Evolutionary conservation across 2,113 vertebrate species (phyloP).

Genomic region (Zosterops borbonicus): DNA sequence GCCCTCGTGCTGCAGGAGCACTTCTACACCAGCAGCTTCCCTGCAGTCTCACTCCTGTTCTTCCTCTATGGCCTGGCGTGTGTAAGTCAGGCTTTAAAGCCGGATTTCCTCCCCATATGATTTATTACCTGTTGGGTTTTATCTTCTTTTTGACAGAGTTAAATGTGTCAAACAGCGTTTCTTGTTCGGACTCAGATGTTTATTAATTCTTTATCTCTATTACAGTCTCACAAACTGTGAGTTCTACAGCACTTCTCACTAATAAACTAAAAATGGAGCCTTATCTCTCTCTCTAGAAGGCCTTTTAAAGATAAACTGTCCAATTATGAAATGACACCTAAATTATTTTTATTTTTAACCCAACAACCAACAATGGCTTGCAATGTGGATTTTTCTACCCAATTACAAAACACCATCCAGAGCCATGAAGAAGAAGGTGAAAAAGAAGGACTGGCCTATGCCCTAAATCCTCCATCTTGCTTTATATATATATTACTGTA

Average conservation of each 20-base stretch:
- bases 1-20: neutral
- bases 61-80: slow-evolving; percentile 69
- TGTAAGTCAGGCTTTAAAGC: slow-evolving; percentile 57
- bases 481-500: neutral
- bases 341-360: neutral
- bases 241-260: neutral
- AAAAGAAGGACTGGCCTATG: neutral
- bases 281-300: neutral
- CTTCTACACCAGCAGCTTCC: slow-evolving; percentile 49
- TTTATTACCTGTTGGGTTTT: neutral
- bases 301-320: neutral
- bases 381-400: too few species aligned
- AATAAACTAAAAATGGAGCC: neutral
- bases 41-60: slow-evolving; percentile 25
- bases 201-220: neutral
- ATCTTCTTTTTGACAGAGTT: neutral
- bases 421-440: neutral
- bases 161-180: neutral
- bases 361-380: neutral
- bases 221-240: neutral
- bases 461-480: neutral
- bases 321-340: neutral
- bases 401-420: neutral
- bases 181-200: neutral
- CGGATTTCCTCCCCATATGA: neutral